Conservation (phyloP, 2,888 invertebrate genomes). For the Siphonodentalium dalli region DNA sequence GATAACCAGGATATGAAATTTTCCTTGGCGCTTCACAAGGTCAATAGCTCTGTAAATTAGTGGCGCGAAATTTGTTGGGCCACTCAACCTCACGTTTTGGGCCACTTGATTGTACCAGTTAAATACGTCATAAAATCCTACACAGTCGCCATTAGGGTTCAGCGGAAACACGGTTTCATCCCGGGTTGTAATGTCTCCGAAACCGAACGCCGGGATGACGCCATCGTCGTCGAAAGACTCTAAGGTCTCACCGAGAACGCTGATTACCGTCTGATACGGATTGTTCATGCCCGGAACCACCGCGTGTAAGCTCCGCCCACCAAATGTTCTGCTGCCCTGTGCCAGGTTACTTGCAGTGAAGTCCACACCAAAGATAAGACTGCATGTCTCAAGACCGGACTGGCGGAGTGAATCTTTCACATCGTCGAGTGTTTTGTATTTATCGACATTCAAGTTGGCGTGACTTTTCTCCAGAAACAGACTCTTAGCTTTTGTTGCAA, state of each 20-base stretch:
- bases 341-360: conserved; percentile 51
- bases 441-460: conserved; percentile 44
- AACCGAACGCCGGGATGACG: conserved; percentile 67
- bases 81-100: conserved; percentile 65
- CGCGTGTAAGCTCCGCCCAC: conserved; percentile 45
- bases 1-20: conserved; percentile 69
- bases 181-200: conserved; percentile 67
- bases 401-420: conserved; percentile 62
- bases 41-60: conserved; percentile 67
- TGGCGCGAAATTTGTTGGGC: conserved; percentile 69
- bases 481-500: too few species aligned
- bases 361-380: conserved; percentile 67
- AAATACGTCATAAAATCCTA: conserved; percentile 65
- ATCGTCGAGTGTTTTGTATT: conserved; percentile 61
- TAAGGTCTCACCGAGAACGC: conserved; percentile 66
- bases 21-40: conserved; percentile 67
- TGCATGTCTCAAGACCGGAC: conserved; percentile 66
- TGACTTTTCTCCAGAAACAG: conserved; percentile 15
- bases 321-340: conserved; percentile 46
- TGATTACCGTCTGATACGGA: conserved; percentile 58
- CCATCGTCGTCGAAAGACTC: conserved; percentile 66
- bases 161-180: conserved; percentile 66
- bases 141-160: conserved; percentile 54
- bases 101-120: conserved; percentile 66
- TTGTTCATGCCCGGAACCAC: conserved; percentile 33